These are phyloP conservation scores for Onychomys torridus DNA, from an alignment of 2,797 vertebrate genomes.

Conservation along the genomic window DNA sequence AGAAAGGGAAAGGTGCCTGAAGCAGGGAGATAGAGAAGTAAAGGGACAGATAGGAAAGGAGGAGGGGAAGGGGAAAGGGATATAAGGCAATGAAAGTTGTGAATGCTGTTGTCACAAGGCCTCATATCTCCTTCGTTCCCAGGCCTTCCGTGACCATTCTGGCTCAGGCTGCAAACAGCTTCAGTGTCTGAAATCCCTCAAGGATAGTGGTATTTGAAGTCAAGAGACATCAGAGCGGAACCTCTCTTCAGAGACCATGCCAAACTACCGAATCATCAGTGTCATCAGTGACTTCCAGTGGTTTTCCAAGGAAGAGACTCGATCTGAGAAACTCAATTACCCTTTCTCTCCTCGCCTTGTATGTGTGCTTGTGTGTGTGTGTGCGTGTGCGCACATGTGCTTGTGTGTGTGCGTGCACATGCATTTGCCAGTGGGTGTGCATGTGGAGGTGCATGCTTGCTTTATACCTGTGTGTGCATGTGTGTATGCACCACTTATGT, in stretches of 20 bases:
- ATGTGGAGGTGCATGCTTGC: neutral
- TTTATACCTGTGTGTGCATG: neutral
- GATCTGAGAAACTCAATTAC: neutral
- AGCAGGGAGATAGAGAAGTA: neutral
- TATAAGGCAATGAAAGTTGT: neutral
- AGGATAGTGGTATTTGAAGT: slow-evolving; percentile 49
- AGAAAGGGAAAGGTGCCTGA: neutral
- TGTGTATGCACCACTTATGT: neutral
- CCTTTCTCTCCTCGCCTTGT: neutral
- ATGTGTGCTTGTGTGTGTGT: neutral
- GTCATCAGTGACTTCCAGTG: neutral
- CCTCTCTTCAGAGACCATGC: slow-evolving; percentile 14
- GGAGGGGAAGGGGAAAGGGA: no score
- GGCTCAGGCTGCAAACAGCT: slow-evolving; percentile 21
- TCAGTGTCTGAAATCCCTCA: slow-evolving; percentile 57
- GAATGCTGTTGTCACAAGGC: neutral
- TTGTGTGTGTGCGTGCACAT: no score
- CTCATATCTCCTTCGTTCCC: slow-evolving; percentile 43
- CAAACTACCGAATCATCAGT: neutral
- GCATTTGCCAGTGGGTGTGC: neutral
- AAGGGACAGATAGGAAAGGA: neutral
- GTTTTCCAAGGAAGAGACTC: neutral
- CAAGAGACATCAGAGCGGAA: slow-evolving; percentile 18
- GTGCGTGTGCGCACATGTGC: neutral
- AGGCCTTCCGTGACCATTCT: neutral